A percentile compares a stretch with the other conserved stretches of the same genome.
These are phyloP conservation scores for Styela plicata DNA, from an alignment of 23 tunicate genomes.

Conservation along the genomic window DNA sequence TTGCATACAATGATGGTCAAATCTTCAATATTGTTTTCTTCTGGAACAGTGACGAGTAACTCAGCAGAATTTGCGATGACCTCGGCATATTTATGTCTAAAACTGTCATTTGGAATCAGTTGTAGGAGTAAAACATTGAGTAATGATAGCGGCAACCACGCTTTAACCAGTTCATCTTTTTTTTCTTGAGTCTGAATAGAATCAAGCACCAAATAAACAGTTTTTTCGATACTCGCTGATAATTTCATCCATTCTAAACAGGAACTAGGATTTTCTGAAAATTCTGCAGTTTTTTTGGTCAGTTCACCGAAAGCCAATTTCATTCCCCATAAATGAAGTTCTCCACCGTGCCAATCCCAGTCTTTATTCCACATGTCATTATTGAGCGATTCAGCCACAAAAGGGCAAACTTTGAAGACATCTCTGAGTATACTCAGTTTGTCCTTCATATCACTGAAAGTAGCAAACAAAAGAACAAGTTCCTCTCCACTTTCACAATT, in stretches of 20 bases:
- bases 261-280: background rate
- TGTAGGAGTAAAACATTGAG: slow-evolving; percentile 41
- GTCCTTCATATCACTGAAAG: background rate
- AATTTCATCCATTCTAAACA: background rate
- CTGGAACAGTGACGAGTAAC: slow-evolving; percentile 3
- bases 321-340: background rate
- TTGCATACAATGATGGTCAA: slow-evolving; percentile 39
- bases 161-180: background rate
- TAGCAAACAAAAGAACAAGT: background rate
- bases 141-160: slow-evolving; percentile 34
- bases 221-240: background rate
- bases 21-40: background rate
- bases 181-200: background rate
- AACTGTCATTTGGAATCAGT: slow-evolving; percentile 36
- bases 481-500: background rate
- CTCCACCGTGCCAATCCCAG: background rate
- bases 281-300: background rate
- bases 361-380: background rate
- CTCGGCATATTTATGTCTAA: slow-evolving; percentile 18
- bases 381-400: background rate
- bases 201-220: background rate
- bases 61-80: slow-evolving; percentile 33
- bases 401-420: background rate
- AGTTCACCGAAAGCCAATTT: background rate
- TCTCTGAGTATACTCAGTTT: background rate